A percentile compares a stretch with the other conserved stretches of the same genome.
Evolutionary conservation across 2,888 invertebrate species (phyloP).

Genomic region (Caenorhabditis sp.): DNA sequence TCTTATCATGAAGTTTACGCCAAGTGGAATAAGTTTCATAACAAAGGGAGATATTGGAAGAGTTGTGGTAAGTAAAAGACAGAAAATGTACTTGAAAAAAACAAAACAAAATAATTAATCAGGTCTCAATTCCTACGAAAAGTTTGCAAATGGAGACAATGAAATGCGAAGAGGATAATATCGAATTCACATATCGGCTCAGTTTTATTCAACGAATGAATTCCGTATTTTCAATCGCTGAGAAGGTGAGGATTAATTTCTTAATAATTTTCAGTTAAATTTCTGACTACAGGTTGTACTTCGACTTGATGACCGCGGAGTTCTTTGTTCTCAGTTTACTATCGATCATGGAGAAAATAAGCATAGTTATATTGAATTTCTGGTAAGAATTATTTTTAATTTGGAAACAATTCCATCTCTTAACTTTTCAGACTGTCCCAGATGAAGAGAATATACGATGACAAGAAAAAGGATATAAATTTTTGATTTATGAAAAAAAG

Average conservation of each 20-base stretch:
- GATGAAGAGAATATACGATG: conserved; percentile 8
- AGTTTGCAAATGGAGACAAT: conserved; percentile 31
- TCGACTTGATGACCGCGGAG: conserved; percentile 46
- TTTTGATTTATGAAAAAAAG: conserved; percentile 3
- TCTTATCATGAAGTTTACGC: conserved; percentile 11
- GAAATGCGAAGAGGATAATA: conserved; percentile 14
- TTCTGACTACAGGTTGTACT: conserved; percentile 12
- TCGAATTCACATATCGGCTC: conserved; percentile 16
- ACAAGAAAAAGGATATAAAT: background rate
- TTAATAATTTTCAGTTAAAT: background rate
- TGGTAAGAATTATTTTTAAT: conserved; percentile 9
- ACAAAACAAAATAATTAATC: background rate
- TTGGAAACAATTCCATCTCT: background rate
- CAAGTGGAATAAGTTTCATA: conserved; percentile 7
- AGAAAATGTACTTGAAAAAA: too few relatives aligned
- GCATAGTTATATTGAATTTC: conserved; percentile 42
- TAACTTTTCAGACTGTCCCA: conserved; percentile 20
- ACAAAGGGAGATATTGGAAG: conserved; percentile 33
- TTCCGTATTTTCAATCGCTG: conserved; percentile 11
- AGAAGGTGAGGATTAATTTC: conserved; percentile 22
- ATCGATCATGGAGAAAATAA: conserved; percentile 37
- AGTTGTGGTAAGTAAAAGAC: background rate
- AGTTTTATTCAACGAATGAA: conserved; percentile 34
- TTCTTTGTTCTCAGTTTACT: conserved; percentile 37
- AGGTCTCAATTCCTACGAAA: conserved; percentile 28